These are phyloP conservation scores for Apteryx mantelli DNA, from an alignment of 2,113 vertebrate species.

Conservation along the genomic window DNA sequence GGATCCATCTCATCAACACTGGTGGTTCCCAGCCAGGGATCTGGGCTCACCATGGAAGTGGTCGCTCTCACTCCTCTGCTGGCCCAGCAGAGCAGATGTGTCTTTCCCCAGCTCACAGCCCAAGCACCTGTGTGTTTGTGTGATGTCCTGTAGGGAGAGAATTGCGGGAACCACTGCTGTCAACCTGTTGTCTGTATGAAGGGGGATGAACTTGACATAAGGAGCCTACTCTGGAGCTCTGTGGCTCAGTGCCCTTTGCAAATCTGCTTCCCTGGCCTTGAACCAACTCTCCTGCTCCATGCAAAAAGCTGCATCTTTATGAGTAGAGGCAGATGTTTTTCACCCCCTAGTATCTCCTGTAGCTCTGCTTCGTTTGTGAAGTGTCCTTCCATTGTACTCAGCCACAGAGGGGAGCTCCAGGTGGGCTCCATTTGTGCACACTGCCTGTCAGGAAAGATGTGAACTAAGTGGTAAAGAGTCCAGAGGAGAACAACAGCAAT, in stretches of 20 bases:
- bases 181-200: not conserved
- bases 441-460: not conserved
- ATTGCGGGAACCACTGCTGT: not conserved
- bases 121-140: not conserved
- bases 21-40: not conserved
- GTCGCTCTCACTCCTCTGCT: not conserved
- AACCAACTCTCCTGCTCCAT: not conserved
- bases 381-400: not conserved
- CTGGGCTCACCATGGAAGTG: not conserved
- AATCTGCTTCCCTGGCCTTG: not conserved
- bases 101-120: not conserved
- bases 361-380: not conserved
- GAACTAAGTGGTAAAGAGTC: not conserved
- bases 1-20: accelerated
- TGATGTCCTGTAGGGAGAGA: not conserved
- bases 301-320: not conserved
- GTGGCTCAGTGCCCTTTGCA: not conserved
- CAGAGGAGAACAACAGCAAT: not conserved
- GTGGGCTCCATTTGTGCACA: not conserved
- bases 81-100: not conserved
- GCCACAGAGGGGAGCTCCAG: not conserved
- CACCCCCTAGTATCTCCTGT: not conserved
- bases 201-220: not conserved
- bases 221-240: accelerated
- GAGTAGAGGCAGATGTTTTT: conserved; percentile 15